A percentile compares a stretch with the other conserved stretches of the same genome.
phyloP scores from a whole-genome alignment of 2,113 vertebrate species.

The Natator depressus region DNA sequence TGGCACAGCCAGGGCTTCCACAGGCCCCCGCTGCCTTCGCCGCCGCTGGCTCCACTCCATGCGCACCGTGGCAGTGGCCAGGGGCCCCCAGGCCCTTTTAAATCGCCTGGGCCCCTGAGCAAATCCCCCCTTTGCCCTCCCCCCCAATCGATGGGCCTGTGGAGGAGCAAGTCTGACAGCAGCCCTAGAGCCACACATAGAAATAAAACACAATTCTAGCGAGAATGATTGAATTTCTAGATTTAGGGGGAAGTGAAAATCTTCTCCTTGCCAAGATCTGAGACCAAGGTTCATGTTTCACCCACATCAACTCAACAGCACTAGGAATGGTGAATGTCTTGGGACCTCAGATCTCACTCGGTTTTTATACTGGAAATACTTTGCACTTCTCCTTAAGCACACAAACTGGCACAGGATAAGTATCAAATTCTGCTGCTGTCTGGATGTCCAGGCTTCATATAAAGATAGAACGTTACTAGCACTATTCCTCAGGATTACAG shows the following conservation, averaged over 20 bases:
- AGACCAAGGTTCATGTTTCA: background rate
- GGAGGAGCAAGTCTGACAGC: background rate
- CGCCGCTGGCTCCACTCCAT: too few relatives aligned
- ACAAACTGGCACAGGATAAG: background rate
- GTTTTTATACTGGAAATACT: background rate
- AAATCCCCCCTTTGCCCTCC: too few relatives aligned
- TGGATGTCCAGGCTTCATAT: background rate
- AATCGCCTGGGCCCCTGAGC: too few relatives aligned
- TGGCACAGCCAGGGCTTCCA: too few relatives aligned
- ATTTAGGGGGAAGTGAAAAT: background rate
- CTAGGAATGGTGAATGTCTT: background rate
- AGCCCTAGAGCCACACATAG: background rate
- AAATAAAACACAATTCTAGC: background rate
- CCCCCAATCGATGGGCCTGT: too few relatives aligned
- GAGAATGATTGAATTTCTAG: background rate
- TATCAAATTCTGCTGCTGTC: background rate
- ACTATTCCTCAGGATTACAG: background rate
- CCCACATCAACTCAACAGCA: background rate
- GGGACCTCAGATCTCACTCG: background rate
- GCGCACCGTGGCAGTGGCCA: too few relatives aligned
- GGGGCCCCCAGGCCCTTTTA: too few relatives aligned
- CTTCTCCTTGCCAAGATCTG: background rate
- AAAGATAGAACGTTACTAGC: rapidly evolving
- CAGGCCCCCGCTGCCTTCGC: too few relatives aligned
- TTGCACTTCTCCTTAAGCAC: rapidly evolving